These are phyloP conservation scores for Eupithecia insigniata DNA, from an alignment of 2,888 invertebrate species.

Conservation along the genomic window DNA sequence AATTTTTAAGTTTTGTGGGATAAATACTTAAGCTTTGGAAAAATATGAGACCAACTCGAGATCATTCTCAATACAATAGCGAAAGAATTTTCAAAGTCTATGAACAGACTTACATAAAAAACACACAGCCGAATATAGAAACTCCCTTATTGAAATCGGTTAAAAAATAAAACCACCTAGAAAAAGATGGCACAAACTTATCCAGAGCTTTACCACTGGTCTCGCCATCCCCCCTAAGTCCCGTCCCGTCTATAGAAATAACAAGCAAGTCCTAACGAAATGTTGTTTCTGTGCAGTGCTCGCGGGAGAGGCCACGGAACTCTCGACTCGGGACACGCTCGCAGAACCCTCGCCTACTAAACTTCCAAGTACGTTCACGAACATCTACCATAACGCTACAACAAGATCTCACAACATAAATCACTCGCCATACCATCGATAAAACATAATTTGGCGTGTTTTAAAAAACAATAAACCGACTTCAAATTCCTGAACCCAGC, in stretches of 20 bases:
- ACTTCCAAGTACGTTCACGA: conserved; percentile 84
- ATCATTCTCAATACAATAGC: too few species aligned
- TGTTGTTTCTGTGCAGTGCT: conserved; percentile 82
- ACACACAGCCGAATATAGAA: too few species aligned
- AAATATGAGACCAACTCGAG: too few species aligned
- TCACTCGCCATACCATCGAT: conserved; percentile 17
- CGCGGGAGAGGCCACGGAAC: conserved; percentile 76
- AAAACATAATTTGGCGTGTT: too few species aligned
- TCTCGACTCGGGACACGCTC: conserved; percentile 80
- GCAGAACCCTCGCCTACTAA: conserved; percentile 85
- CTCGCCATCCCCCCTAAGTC: not conserved
- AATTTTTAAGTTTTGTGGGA: too few species aligned
- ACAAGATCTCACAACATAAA: conserved; percentile 67
- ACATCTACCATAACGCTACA: conserved; percentile 61
- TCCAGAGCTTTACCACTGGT: not conserved
- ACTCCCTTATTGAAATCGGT: too few species aligned
- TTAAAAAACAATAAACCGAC: too few species aligned
- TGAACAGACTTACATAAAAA: too few species aligned
- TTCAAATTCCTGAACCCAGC: too few species aligned
- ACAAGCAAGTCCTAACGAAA: conserved; percentile 53
- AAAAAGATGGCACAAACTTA: not conserved
- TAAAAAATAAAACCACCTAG: not conserved
- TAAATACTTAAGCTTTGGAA: too few species aligned
- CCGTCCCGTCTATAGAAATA: conserved; percentile 3
- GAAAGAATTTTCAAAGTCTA: too few species aligned